A percentile compares a stretch with the other conserved stretches of the same genome.
Evolutionary conservation across 1,140 invertebrate species (phyloP).

Genomic region (Gryon sp.): DNA sequence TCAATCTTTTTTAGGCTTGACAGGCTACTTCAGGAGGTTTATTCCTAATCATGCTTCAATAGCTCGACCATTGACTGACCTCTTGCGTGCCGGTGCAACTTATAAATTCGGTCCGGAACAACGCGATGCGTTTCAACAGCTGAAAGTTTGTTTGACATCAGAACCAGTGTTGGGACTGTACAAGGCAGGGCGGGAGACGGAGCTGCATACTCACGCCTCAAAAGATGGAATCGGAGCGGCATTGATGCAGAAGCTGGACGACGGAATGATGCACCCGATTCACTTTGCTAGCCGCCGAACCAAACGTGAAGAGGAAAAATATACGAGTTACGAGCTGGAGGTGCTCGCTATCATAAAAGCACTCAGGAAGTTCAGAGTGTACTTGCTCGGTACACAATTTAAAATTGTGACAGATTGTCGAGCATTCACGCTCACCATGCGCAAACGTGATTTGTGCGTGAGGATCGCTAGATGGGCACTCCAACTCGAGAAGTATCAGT

Average conservation of each 20-base stretch:
- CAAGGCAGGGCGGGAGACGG: background rate
- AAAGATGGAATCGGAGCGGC: background rate
- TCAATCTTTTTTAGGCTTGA: slow-evolving; percentile 37
- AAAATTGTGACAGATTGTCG: too few relatives aligned
- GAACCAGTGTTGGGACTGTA: background rate
- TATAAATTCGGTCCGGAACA: background rate
- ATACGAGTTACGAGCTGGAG: too few relatives aligned
- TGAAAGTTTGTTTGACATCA: background rate
- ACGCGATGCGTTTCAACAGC: background rate
- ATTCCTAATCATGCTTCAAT: slow-evolving; percentile 14
- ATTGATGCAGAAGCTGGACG: background rate
- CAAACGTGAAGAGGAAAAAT: too few relatives aligned
- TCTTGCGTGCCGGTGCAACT: background rate
- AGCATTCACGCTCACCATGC: too few relatives aligned
- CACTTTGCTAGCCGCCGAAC: background rate
- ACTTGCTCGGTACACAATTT: too few relatives aligned
- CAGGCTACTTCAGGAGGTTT: slow-evolving; percentile 20
- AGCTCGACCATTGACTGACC: slow-evolving; percentile 16
- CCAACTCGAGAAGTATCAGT: too few relatives aligned
- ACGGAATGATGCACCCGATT: background rate
- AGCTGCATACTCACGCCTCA: background rate
- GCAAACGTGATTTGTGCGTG: too few relatives aligned
- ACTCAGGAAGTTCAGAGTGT: too few relatives aligned
- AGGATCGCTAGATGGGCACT: too few relatives aligned
- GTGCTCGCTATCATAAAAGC: too few relatives aligned